Conservation (phyloP, 1,140 invertebrate species). For the Sminthurides bifidus region DNA sequence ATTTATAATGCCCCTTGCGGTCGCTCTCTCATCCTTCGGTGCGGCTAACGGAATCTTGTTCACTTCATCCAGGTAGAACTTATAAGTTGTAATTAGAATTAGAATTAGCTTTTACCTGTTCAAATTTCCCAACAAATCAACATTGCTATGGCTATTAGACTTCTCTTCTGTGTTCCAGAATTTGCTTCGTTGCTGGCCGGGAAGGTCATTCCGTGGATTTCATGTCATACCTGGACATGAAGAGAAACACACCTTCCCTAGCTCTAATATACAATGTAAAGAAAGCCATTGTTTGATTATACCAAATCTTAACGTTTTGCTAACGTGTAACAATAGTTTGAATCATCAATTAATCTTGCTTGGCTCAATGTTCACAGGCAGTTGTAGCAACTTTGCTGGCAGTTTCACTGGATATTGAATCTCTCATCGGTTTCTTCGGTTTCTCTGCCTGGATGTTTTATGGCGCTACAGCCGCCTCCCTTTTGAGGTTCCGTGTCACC, state of each 20-base stretch:
- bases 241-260: conserved; percentile 43
- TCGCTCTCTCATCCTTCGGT: conserved; percentile 48
- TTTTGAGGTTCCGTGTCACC: conserved; percentile 76
- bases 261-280: conserved; percentile 44
- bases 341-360: too few relatives aligned
- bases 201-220: conserved; percentile 46
- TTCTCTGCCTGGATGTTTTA: conserved; percentile 95
- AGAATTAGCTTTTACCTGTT: too few relatives aligned
- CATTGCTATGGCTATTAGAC: too few relatives aligned
- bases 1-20: conserved; percentile 43
- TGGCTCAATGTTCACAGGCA: conserved; percentile 37
- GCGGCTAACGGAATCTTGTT: conserved; percentile 50
- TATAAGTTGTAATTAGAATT: too few relatives aligned
- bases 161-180: too few relatives aligned
- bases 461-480: conserved; percentile 72
- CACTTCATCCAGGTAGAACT: conserved; percentile 26
- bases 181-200: conserved; percentile 45
- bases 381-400: conserved; percentile 55
- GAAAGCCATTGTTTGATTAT: too few relatives aligned
- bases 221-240: conserved; percentile 44
- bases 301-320: too few relatives aligned
- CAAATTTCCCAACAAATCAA: too few relatives aligned
- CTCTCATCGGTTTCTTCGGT: conserved; percentile 87
- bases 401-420: conserved; percentile 74
- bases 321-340: too few relatives aligned